A percentile compares a stretch with the other conserved stretches of the same genome.
Evolutionary conservation across 2,113 vertebrate genomes (phyloP).

Genomic region (Indicator maculatus): DNA sequence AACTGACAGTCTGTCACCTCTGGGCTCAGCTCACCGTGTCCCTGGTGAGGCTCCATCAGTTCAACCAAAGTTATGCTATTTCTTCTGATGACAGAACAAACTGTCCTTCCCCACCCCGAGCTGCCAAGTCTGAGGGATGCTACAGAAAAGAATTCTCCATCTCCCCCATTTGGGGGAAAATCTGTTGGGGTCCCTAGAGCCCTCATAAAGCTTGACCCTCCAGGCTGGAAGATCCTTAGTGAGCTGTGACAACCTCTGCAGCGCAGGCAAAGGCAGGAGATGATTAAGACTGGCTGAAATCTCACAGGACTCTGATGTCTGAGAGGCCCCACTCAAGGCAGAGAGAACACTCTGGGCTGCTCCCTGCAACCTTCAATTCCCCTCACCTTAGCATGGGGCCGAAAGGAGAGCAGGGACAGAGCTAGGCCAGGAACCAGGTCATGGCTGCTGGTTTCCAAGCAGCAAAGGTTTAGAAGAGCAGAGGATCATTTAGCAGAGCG

Average conservation of each 20-base stretch:
- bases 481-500: conserved; percentile 65
- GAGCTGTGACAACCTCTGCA: conserved; percentile 49
- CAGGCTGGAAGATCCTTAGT: conserved; percentile 41
- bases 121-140: neutral
- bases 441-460: conserved; percentile 53
- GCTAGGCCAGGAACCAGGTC: conserved; percentile 56
- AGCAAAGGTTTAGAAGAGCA: conserved; percentile 62
- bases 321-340: conserved; percentile 20
- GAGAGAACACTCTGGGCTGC: conserved; percentile 11
- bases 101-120: fast-evolving
- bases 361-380: conserved; percentile 11
- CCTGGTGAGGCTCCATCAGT: neutral
- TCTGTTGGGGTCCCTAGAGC: neutral
- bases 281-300: conserved; percentile 66
- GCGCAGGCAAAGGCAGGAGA: conserved; percentile 55
- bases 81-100: neutral
- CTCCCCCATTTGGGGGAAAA: neutral
- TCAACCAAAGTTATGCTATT: neutral
- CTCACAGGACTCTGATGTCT: conserved; percentile 45
- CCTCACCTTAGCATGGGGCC: neutral
- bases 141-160: neutral
- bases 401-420: neutral
- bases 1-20: neutral
- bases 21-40: neutral
- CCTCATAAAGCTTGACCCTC: neutral